Base-by-base conservation (phyloP, 2,113 vertebrate species). In the Anguilla japonica region DNA sequence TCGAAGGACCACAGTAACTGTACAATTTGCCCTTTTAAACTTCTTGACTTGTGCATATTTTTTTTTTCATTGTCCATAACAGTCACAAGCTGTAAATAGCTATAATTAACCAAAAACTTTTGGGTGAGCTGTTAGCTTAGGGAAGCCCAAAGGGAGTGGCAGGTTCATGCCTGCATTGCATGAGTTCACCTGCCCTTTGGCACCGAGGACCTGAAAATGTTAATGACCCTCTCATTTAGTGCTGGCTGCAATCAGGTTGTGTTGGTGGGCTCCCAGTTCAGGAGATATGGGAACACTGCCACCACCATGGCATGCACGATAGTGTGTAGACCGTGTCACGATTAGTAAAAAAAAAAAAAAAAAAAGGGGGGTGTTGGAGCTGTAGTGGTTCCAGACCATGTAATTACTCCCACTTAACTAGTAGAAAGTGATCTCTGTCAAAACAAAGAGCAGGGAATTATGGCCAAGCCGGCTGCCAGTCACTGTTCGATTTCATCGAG, bases 381-480 rank as follows among this genome's bases (percentile, higher is more conserved):
- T 79, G 18, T 89, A 82, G 92, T 0, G 91, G 93, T 93, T 94
- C 92, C 84, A 92, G 91, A 93, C 91, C 91, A 89, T 93, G 91
- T 91, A 92, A 94, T 95, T 95, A 95, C 91, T 93, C 91, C 91
- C 91, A 92, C 92, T 94, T 93, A 93, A 91, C 88, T 82, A 89
- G 88, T 84, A 93, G 89, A 90, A 92, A 83, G 92, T 90, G 89
- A 91, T 92, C 92, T 91, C 87, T 91, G 92, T 88, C 91, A 89
- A 88, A 93, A 93, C 90, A 92, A 88, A 91, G 89, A 63, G 89
- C 89, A 89, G 81, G 56, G 90, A 89, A 89, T 91, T 91, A 90
- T 91, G 92, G 90, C 4, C 87, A 5, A 82, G 86, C 86, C 89
- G 88, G 88, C 83, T 87, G 84, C 91, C 87, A 88, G 89, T 67